phyloP scores from a whole-genome alignment of 2,113 vertebrate genomes.

The Sapajus apella region DNA sequence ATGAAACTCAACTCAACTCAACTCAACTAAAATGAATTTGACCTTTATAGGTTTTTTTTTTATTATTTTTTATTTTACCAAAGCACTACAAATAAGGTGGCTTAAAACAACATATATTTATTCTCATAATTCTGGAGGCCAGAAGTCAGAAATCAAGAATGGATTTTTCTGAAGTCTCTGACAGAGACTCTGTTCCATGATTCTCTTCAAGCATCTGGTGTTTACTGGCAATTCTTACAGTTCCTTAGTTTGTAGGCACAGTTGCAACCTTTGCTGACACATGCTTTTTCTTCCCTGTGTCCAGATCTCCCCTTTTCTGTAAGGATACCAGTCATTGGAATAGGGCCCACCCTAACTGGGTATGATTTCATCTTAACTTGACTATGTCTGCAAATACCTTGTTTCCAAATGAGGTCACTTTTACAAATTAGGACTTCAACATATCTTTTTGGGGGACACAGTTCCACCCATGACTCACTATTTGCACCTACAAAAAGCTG shows the following conservation, averaged over 20 bases:
- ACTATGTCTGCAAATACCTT: background rate
- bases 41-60: background rate
- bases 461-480: background rate
- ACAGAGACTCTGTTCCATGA: background rate
- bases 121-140: background rate
- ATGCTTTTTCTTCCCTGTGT: background rate
- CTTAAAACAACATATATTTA: background rate
- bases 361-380: background rate
- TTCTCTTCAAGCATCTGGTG: background rate
- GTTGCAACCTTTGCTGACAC: background rate
- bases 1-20: background rate
- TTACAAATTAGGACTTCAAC: background rate
- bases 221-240: background rate
- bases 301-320: background rate
- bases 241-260: background rate
- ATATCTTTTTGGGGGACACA: background rate
- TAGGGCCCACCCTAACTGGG: background rate
- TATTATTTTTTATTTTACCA: too few relatives aligned
- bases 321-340: background rate
- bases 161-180: background rate
- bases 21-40: background rate
- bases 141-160: background rate
- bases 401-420: background rate
- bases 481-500: background rate
- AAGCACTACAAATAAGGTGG: background rate